Evolutionary conservation across 2,113 vertebrate species (phyloP).

Genomic region (Corvus moneduloides): DNA sequence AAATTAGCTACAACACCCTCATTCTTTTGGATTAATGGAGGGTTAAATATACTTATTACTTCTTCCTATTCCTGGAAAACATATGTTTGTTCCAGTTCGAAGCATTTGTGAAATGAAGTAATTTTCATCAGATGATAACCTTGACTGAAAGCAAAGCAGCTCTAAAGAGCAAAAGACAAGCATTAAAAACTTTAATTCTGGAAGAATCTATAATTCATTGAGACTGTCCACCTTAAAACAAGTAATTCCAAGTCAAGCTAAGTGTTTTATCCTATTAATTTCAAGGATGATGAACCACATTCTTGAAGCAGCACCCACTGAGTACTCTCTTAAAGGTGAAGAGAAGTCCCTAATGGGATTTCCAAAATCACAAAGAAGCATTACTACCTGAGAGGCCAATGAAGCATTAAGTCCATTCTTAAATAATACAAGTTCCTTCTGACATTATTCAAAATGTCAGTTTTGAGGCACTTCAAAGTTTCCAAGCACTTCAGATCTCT

Average conservation of each 20-base stretch:
- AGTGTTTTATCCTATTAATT: background rate
- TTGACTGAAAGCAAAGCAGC: background rate
- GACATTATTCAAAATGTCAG: conserved; percentile 36
- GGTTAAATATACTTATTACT: background rate
- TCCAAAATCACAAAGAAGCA: background rate
- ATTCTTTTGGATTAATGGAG: background rate
- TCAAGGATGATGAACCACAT: background rate
- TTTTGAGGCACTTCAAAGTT: conserved; percentile 35
- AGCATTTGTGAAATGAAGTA: background rate
- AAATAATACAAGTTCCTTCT: background rate
- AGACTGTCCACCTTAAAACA: background rate
- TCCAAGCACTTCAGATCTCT: conserved; percentile 10
- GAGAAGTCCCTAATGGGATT: conserved; percentile 18
- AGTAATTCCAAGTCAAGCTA: background rate
- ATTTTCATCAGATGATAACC: background rate
- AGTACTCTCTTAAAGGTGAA: conserved; percentile 10
- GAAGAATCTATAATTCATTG: background rate
- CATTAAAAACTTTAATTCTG: background rate
- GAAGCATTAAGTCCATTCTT: conserved; percentile 36
- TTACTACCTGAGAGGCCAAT: background rate
- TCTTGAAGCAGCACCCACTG: background rate
- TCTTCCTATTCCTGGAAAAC: background rate
- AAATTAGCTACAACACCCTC: background rate
- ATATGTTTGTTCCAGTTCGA: background rate
- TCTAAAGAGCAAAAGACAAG: background rate